These are phyloP conservation scores for Imbricaverruca yamaguchii DNA, from an alignment of 2,888 invertebrate genomes.

Conservation along the genomic window DNA sequence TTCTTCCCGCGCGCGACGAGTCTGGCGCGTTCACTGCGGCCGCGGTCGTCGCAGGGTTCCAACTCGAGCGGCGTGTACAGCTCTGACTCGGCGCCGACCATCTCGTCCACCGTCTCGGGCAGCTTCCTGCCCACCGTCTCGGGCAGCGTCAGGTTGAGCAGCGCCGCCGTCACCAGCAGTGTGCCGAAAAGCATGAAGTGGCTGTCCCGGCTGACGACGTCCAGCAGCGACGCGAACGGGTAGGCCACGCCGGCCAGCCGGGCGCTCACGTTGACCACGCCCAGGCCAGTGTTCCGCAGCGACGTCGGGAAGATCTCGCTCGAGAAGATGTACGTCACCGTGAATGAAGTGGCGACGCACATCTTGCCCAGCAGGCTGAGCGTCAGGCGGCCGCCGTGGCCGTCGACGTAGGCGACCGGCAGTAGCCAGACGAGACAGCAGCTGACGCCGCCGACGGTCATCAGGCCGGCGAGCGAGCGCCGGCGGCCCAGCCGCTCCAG, in stretches of 20 bases:
- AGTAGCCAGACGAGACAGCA: no score
- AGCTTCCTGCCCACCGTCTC: conserved; percentile 36
- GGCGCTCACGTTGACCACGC: conserved; percentile 37
- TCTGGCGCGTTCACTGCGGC: no score
- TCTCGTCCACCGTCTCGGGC: conserved; percentile 37
- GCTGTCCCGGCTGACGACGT: conserved; percentile 29
- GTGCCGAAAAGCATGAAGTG: neutral
- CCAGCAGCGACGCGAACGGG: conserved; percentile 35
- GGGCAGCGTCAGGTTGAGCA: conserved; percentile 36
- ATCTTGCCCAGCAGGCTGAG: conserved; percentile 38
- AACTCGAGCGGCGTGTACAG: neutral
- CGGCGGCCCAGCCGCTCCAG: no score
- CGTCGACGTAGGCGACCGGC: no score
- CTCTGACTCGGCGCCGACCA: conserved; percentile 24
- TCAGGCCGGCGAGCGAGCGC: no score
- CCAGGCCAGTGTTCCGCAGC: conserved; percentile 41
- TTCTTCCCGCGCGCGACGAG: no score
- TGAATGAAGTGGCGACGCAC: conserved; percentile 44
- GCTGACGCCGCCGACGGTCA: no score
- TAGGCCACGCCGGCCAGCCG: conserved; percentile 37
- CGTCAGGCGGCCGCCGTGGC: no score
- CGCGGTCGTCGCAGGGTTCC: neutral
- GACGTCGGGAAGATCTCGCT: conserved; percentile 48
- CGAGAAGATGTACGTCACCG: conserved; percentile 38
- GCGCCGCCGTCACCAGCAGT: conserved; percentile 34